Conservation (phyloP, 2,888 invertebrate genomes). For the Craniophora ligustri region DNA sequence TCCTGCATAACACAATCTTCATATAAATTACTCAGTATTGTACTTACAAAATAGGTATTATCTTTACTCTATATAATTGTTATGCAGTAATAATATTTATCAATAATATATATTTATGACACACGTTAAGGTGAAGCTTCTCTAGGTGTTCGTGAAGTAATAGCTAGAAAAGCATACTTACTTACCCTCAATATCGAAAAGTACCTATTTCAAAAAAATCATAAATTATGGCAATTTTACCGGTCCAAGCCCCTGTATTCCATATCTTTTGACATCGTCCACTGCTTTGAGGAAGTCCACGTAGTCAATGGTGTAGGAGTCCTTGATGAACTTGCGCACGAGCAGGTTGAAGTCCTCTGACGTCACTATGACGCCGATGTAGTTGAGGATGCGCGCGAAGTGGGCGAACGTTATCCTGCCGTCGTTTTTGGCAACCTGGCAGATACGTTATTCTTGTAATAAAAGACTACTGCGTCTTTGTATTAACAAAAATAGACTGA, state of each 20-base stretch:
- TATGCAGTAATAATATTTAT: no score
- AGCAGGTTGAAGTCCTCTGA: constrained; percentile 92
- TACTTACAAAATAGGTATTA: no score
- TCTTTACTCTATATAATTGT: no score
- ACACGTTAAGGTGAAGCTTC: no score
- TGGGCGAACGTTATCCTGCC: constrained; percentile 93
- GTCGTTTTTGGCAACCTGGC: constrained; percentile 91
- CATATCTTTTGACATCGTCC: constrained; percentile 90
- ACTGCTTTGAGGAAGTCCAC: constrained; percentile 92
- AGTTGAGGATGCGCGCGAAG: constrained; percentile 92
- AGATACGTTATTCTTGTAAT: no score
- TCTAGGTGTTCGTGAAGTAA: no score
- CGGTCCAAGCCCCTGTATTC: constrained; percentile 84
- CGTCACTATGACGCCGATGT: constrained; percentile 91
- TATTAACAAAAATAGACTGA: no score
- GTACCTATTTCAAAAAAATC: neutral
- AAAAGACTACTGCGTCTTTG: no score
- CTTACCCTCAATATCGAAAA: no score
- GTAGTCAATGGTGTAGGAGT: constrained; percentile 93
- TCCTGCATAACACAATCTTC: constrained; percentile 59
- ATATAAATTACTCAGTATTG: no score
- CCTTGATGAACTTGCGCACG: constrained; percentile 92
- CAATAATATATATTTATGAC: no score
- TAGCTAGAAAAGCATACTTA: no score
- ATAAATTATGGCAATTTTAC: constrained; percentile 69